Conservation (phyloP, 2,888 invertebrate genomes). For the Mesorhabditis sp. region DNA sequence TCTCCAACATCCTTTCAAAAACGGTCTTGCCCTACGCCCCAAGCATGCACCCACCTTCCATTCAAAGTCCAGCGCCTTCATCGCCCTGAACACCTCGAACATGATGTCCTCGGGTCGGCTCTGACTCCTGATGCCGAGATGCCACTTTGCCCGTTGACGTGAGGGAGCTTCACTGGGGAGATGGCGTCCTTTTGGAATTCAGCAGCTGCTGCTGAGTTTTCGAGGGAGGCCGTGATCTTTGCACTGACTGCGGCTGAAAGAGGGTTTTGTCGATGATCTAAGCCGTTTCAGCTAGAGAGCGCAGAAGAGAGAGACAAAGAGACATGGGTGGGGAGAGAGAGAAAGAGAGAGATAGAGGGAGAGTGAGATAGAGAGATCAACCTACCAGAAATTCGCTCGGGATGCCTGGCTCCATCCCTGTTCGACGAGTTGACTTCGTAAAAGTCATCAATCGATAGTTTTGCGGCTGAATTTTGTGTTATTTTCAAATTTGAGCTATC, state of each 20-base stretch:
- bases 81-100: conserved; percentile 97
- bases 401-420: conserved; percentile 59
- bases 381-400: conserved; percentile 62
- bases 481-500: not conserved
- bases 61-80: conserved; percentile 95
- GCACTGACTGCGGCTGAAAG: not conserved
- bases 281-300: conserved; percentile 8
- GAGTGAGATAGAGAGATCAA: not conserved
- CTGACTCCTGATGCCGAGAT: conserved; percentile 92
- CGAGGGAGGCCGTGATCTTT: conserved; percentile 7
- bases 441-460: conserved; percentile 71
- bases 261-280: not conserved
- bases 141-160: conserved; percentile 94
- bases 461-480: conserved; percentile 51
- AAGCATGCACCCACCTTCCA: conserved; percentile 71
- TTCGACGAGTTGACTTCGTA: conserved; percentile 75
- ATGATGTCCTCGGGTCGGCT: conserved; percentile 99
- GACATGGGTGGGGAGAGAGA: conserved; percentile 7
- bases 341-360: not conserved
- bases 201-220: conserved; percentile 19
- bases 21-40: no score
- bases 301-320: conserved; percentile 8
- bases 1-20: no score
- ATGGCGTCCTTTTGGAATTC: conserved; percentile 10
- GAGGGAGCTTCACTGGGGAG: conserved; percentile 14